Evolutionary conservation across 1,140 invertebrate genomes (phyloP), one percentile per base, ranked within the genome.

Genomic region (Pteromalus puparum): DNA sequence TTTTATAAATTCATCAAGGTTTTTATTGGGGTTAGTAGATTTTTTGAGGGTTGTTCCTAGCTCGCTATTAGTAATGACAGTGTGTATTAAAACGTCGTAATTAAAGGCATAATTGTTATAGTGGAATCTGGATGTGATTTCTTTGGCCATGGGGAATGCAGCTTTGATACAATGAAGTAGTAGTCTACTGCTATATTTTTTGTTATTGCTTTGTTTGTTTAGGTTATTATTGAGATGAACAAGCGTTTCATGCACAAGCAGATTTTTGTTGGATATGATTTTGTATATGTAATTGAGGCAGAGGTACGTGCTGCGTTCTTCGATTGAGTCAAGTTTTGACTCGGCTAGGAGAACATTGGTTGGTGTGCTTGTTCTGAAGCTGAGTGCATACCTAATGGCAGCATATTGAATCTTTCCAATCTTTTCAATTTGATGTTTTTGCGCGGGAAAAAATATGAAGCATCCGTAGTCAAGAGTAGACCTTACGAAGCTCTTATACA

Each of bases 401-500:
- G 76, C 26, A 5, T 30, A 30, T 30, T 78, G 48, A 21, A 78
- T 78, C 30, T 34, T 78, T 78, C 65, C 76, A 1, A 78, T 15
- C 61, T 78, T 78, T 28, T 30, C 18, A 18, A 65, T 78, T 15
- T 30, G 24, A 15, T 6, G 30, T 21, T 13, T n/a, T 30, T 75
- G 30, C 13, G 73, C 42, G 18, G 73, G 73, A n/a, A 48, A n/a
- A 21, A 65, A 78, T 15, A 78, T 34, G 30, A 78, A 78, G 53
- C 48, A 78, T 10, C 26, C 76, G 24, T 78, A 78, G 21, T 78
- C 76, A 5, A 78, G 34, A 13, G 61, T 65, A 7, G 53, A 34
- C 65, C 76, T 21, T 3, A 78, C 53, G 34, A 42, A 78, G 15
- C 48, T 78, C 21, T 65, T 78, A 26, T 78, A 78, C 10, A 78